A percentile compares a stretch with the other conserved stretches of the same genome.
These are phyloP conservation scores for Uromys caudimaculatus DNA, from an alignment of 2,797 vertebrate species.

Conservation along the genomic window DNA sequence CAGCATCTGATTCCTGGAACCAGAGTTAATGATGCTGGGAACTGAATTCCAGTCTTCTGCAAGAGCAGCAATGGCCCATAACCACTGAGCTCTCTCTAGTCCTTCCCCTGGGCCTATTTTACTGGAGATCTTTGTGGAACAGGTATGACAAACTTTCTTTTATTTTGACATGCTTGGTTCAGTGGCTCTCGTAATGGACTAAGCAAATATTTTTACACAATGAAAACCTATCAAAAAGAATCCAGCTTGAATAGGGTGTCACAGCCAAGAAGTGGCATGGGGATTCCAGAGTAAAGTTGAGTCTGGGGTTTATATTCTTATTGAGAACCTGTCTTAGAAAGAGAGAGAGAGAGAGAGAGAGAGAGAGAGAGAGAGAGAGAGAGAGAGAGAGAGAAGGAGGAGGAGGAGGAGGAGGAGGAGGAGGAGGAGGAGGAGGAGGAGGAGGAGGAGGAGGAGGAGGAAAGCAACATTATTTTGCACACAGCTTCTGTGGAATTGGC, in stretches of 20 bases:
- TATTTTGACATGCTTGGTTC: not conserved
- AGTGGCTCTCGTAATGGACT: not conserved
- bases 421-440: not conserved
- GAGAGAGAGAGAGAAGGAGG: too few relatives aligned
- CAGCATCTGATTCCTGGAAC: not conserved
- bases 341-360: not conserved
- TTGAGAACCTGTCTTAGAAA: not conserved
- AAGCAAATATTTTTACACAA: not conserved
- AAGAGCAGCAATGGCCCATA: not conserved
- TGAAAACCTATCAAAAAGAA: not conserved
- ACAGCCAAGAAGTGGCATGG: not conserved
- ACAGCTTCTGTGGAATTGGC: not conserved
- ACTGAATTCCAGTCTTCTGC: not conserved
- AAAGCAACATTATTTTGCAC: not conserved
- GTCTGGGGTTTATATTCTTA: not conserved
- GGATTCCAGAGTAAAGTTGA: not conserved
- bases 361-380: accelerated
- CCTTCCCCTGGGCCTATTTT: not conserved
- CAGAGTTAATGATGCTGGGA: not conserved
- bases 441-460: too few relatives aligned
- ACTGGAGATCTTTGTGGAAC: not conserved
- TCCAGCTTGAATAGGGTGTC: not conserved
- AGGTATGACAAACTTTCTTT: not conserved
- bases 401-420: not conserved
- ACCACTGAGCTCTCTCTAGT: not conserved